Base-by-base conservation (phyloP, 2,113 vertebrate genomes). In the Narcine bancroftii region DNA sequence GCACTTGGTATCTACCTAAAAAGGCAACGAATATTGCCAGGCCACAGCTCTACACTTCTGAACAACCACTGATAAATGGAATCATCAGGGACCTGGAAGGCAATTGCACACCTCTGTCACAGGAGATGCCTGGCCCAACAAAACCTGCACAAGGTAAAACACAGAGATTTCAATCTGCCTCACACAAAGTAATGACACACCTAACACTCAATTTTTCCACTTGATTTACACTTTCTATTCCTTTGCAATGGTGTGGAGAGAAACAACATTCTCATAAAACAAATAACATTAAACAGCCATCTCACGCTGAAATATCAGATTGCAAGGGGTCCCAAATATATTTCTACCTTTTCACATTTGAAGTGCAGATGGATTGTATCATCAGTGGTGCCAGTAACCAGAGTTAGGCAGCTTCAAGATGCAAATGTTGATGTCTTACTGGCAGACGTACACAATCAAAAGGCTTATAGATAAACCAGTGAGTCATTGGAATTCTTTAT, bases 121-220 rank as follows among this genome's bases (percentile, higher is more conserved):
- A 60, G 81, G 81, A 60, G 81, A n/a, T n/a, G 53, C 50, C 56
- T 85, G 33, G 50, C 53, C 81, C 53, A 83, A 56, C 79, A 26
- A n/a, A 56, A 85, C 53, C 81, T 60, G 33, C 81, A 85, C 53
- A 85, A 53, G 53, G 53, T 33, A 56, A 56, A 85, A 85, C 79
- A 83, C 81, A 85, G 81, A 85, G 81, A 85, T 60, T 85, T 56
- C 53, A 85, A 85, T 85, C 81, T 85, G 81, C 53, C 53, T n/a
- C 53, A 17, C 53, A 56, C 26, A 83, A 83, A 83, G 47, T 13
- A 85, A 60, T 6, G n/a, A 56, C 53, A 53, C 77, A 36, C 21
- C 81, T 9, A 36, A 60, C 33, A 33, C 21, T 60, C n/a, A 13
- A 60, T 24, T 5, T n/a, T 0, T 53, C 53, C 45, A 26, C 53